Evolutionary conservation across 2,888 invertebrate genomes (phyloP).

Genomic region (Tinea trinotella): DNA sequence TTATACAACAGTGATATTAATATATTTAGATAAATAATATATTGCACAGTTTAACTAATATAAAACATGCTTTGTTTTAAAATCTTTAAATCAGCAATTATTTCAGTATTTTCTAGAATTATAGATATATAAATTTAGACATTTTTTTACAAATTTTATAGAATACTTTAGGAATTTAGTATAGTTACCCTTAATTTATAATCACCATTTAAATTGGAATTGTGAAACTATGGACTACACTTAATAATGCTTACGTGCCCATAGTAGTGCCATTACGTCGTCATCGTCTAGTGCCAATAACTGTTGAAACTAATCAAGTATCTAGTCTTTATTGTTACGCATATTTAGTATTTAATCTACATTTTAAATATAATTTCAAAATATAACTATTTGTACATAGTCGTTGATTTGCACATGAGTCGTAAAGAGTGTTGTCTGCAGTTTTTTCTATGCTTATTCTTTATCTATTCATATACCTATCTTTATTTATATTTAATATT

Average conservation of each 20-base stretch:
- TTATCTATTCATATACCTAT: slow-evolving; percentile 8
- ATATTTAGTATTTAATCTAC: slow-evolving; percentile 68
- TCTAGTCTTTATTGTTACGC: slow-evolving; percentile 74
- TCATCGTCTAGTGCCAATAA: slow-evolving; percentile 71
- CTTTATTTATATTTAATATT: slow-evolving; percentile 10
- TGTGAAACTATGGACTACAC: slow-evolving; percentile 32
- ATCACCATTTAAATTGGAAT: slow-evolving; percentile 36
- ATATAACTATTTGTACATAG: slow-evolving; percentile 27
- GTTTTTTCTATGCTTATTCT: not conserved
- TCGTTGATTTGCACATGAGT: slow-evolving; percentile 52
- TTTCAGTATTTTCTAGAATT: slow-evolving; percentile 60
- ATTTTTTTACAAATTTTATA: slow-evolving; percentile 62
- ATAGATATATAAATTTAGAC: slow-evolving; percentile 51
- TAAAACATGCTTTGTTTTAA: slow-evolving; percentile 45
- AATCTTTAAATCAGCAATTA: slow-evolving; percentile 46
- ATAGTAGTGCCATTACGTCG: slow-evolving; percentile 53
- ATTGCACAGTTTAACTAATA: slow-evolving; percentile 56
- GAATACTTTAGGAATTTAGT: slow-evolving; percentile 45
- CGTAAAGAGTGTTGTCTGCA: slow-evolving; percentile 9
- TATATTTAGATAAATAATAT: slow-evolving; percentile 18
- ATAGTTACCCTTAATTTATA: slow-evolving; percentile 49
- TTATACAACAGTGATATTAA: slow-evolving; percentile 60
- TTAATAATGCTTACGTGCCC: not conserved
- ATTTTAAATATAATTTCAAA: slow-evolving; percentile 57
- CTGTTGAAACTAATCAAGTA: slow-evolving; percentile 68